Evolutionary conservation across 2,888 invertebrate genomes (phyloP).

Genomic region (Phaedon cochleariae): DNA sequence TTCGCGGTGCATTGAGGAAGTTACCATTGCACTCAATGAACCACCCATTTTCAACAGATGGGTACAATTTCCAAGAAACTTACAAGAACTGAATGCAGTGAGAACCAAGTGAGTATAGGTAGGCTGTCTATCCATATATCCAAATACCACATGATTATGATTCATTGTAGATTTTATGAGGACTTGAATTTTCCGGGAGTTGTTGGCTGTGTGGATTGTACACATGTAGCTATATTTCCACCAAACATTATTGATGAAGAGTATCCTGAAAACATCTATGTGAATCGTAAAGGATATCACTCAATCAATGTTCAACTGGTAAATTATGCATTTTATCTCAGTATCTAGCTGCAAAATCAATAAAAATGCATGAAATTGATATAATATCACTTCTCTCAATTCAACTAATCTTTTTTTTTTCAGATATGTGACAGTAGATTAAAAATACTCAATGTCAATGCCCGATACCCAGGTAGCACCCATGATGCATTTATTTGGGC

Average conservation of each 20-base stretch:
- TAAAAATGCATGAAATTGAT: too few species aligned
- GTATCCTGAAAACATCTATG: too few species aligned
- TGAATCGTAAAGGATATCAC: slow-evolving; percentile 30
- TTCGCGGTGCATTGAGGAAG: too few species aligned
- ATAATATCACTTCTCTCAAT: too few species aligned
- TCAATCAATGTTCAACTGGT: slow-evolving; percentile 27
- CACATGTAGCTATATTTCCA: slow-evolving; percentile 23
- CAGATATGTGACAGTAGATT: slow-evolving; percentile 8
- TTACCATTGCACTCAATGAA: slow-evolving; percentile 19
- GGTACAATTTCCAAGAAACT: slow-evolving; percentile 19
- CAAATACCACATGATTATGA: not conserved
- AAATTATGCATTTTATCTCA: too few species aligned
- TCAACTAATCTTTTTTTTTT: too few species aligned
- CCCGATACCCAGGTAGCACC: slow-evolving; percentile 15
- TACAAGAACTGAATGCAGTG: slow-evolving; percentile 3
- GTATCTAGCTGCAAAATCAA: too few species aligned
- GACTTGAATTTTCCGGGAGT: slow-evolving; percentile 17
- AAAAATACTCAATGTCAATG: slow-evolving; percentile 24
- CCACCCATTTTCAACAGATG: slow-evolving; percentile 21
- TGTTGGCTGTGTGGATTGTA: too few species aligned
- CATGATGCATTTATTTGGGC: slow-evolving; percentile 26
- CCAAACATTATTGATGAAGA: slow-evolving; percentile 17
- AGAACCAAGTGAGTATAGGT: not conserved
- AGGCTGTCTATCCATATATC: not conserved
- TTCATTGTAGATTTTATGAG: slow-evolving; percentile 17